Base-by-base conservation (phyloP, 2,888 invertebrate species). In the Pheosia gnoma region DNA sequence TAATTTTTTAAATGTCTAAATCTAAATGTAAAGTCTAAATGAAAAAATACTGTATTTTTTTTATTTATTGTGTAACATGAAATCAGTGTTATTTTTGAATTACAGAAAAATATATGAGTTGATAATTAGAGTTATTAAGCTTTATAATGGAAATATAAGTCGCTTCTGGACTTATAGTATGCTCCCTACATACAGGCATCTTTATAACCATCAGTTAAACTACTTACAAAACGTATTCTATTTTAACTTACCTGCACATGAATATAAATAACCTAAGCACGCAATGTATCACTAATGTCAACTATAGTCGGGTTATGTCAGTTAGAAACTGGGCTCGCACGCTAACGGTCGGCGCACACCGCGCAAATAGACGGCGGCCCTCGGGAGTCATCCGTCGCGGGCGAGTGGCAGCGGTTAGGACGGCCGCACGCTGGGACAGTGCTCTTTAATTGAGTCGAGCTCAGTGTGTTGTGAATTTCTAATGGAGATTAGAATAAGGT, bases 301-400 rank as follows among this genome's bases (percentile, higher is more conserved):
- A 25, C 51, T 51, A 51, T 25, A 51, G 65, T 63, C 59, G 63
- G 65, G 66, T 69, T 67, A 68, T 63, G 70, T 69, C 68, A 71
- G 68, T 74, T 69, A 36, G 7, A 45, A 66, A 70, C 61, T 60
- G 59, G 65, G 65, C 70, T 51, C 25, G 51, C 25, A 51, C 51
- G 51, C 25, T 51, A 66, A 67, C 67, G 69, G 66, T 63, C 67
- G 70, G 62, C 59, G 68, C 49, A 74, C 72, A 74, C 64, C 59
- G 75, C 66, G 77, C 77, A 75, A 77, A 81, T 79, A 81, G 81
- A 75, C 72, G 70, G 56, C 3, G 53, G 25, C 84, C 76, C 81
- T n/a, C 36, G 84, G 80, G 84, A 79, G 71, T 77, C 79, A 84
- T 84, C 74, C 72, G 77, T 82, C 75, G 73, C 73, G 67, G 72